Conservation (phyloP, 1,140 invertebrate species). For the Probaryconus sp. region DNA sequence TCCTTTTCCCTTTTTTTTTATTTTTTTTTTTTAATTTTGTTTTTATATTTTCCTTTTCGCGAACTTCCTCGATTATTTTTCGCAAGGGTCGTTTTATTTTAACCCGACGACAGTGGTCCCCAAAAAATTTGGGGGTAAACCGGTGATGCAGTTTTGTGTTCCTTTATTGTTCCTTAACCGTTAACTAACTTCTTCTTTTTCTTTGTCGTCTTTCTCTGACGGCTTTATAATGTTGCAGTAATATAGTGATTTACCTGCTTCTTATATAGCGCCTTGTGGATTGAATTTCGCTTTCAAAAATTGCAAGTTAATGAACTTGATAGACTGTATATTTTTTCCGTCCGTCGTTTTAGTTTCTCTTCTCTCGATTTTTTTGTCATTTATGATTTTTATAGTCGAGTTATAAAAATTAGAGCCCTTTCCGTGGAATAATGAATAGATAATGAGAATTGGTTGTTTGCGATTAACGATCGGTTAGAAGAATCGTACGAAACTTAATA, state of each 20-base stretch:
- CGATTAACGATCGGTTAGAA: too few species aligned
- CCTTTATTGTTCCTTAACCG: slow-evolving; percentile 31
- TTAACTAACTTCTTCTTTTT: slow-evolving; percentile 27
- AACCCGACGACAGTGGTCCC: too few species aligned
- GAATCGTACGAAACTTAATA: too few species aligned
- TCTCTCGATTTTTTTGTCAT: slow-evolving; percentile 12
- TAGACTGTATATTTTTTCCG: slow-evolving; percentile 9
- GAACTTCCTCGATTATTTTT: too few species aligned
- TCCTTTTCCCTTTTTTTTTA: too few species aligned
- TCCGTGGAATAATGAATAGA: too few species aligned
- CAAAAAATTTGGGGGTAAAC: too few species aligned
- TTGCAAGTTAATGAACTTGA: slow-evolving; percentile 39
- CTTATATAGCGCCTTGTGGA: slow-evolving; percentile 22
- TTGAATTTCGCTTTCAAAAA: slow-evolving; percentile 20
- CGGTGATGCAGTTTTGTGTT: slow-evolving; percentile 16
- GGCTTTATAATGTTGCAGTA: slow-evolving; percentile 48
- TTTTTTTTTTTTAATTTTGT: too few species aligned
- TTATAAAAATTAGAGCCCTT: neutral
- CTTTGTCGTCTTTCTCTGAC: too few species aligned
- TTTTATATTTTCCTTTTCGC: too few species aligned
- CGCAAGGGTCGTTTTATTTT: too few species aligned
- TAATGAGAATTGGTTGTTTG: too few species aligned
- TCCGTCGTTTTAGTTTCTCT: neutral
- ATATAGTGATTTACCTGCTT: slow-evolving; percentile 53
- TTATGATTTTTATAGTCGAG: slow-evolving; percentile 3